phyloP scores from a whole-genome alignment of 1,140 invertebrate species.

The Asobara japonica region DNA sequence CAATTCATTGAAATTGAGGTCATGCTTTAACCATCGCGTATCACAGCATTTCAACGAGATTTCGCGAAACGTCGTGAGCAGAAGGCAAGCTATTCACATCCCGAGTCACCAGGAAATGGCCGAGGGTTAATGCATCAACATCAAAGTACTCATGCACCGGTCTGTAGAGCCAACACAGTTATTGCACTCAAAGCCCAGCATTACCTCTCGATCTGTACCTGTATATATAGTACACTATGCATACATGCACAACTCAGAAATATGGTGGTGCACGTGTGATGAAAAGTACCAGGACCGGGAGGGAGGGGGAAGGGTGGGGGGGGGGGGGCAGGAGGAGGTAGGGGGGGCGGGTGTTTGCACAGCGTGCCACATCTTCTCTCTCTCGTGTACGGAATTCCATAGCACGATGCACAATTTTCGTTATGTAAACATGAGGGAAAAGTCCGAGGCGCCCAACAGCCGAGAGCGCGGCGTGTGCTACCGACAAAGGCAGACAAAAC shows the following conservation, averaged over 20 bases:
- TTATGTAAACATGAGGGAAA: neutral
- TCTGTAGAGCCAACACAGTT: conserved; percentile 29
- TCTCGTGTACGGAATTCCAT: conserved; percentile 2
- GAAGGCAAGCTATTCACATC: neutral
- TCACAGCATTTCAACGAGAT: neutral
- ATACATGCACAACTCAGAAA: neutral
- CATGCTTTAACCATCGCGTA: neutral
- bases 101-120: neutral
- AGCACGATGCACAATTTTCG: conserved; percentile 14
- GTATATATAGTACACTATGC: neutral
- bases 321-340: too few species aligned
- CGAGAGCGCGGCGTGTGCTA: neutral
- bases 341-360: neutral
- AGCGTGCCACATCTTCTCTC: neutral
- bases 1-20: neutral
- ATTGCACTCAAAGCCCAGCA: conserved; percentile 38
- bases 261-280: conserved; percentile 4
- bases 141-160: conserved; percentile 34
- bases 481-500: conserved; percentile 16
- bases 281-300: neutral
- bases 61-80: neutral
- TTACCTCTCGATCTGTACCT: conserved; percentile 25
- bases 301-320: too few species aligned
- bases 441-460: neutral
- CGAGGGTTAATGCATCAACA: conserved; percentile 43